Conservation (phyloP, 2,888 invertebrate genomes). For the Hermodice carunculata region DNA sequence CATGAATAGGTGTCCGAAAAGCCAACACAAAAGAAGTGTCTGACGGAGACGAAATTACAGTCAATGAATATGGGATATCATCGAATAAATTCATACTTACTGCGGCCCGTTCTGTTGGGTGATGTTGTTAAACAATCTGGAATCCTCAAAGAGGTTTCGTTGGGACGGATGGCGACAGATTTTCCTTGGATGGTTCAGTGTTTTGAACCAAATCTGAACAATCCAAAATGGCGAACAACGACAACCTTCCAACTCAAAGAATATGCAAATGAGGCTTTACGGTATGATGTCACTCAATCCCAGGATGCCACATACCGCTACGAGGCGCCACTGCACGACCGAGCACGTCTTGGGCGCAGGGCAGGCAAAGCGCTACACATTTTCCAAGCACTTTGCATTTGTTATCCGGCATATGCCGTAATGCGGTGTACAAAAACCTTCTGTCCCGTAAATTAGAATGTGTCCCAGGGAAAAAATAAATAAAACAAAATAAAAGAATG, state of each 20-base stretch:
- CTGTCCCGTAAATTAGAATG: too few relatives aligned
- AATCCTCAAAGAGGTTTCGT: constrained; percentile 15
- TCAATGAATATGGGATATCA: not conserved
- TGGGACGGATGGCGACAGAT: constrained; percentile 30
- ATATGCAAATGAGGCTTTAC: constrained; percentile 26
- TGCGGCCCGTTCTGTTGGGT: constrained; percentile 37
- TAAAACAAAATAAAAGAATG: too few relatives aligned
- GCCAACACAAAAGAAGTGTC: not conserved
- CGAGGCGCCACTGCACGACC: too few relatives aligned
- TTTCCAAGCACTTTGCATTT: too few relatives aligned
- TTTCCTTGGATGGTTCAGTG: constrained; percentile 20
- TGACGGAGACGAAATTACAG: not conserved
- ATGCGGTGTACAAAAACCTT: too few relatives aligned
- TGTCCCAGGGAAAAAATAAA: too few relatives aligned
- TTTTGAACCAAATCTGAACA: constrained; percentile 11
- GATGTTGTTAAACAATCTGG: constrained; percentile 16
- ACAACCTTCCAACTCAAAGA: constrained; percentile 6
- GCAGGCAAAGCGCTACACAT: too few relatives aligned
- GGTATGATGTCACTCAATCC: constrained; percentile 26
- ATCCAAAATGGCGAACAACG: constrained; percentile 32
- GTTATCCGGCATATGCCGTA: too few relatives aligned
- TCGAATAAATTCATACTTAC: constrained; percentile 23
- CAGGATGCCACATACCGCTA: too few relatives aligned
- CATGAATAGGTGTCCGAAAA: not conserved
- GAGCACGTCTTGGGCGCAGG: too few relatives aligned